Base-by-base conservation (phyloP, 2,113 vertebrate genomes). In the Cinclus mexicanus region DNA sequence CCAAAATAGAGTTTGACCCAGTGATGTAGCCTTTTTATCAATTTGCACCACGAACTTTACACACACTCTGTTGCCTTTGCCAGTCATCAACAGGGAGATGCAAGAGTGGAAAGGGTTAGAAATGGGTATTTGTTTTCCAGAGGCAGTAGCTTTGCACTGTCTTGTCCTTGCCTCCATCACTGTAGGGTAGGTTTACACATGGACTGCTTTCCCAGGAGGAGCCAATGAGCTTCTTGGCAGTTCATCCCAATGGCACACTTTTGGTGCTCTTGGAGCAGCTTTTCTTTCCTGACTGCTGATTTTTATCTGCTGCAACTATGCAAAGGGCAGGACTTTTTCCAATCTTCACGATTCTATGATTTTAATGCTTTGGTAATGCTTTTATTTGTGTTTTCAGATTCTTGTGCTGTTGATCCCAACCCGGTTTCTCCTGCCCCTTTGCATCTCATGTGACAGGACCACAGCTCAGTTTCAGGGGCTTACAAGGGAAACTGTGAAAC, bases 401-500 rank as follows among this genome's bases (percentile, higher is more conserved):
- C 95, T 90, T 84, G 39, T 39, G 77, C 52, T 14, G 3, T 64
- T 94, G 50, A 80, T 70, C 84, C 79, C 94, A 94, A 72, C 39
- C 24, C 18, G 2, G 1, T 69, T 93, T 89, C 93, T 92, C 93
- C 92, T 87, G 83, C 55, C 74, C 74, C 70, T 61, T 94, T 90
- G 86, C 65, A 89, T 89, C 87, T 78, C 81, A 68, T 49, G 52
- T 92, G 92, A 93, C 93, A 81, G 74, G 64, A 75, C 29, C 42
- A 82, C 47, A 14, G 56, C 83, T 83, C 91, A 50, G 63, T 86
- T 93, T 91, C 74, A 93, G 74, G 22, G 10, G 78, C 68, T 96
- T 89, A 95, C 55, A 84, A 91, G 46, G 19, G 20, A 69, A 95
- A 85, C 44, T 87, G 74, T 60, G 75, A 95, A 50, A 76, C 42